phyloP scores from a whole-genome alignment of 2,113 vertebrate species.

The Tonatia bakeri region DNA sequence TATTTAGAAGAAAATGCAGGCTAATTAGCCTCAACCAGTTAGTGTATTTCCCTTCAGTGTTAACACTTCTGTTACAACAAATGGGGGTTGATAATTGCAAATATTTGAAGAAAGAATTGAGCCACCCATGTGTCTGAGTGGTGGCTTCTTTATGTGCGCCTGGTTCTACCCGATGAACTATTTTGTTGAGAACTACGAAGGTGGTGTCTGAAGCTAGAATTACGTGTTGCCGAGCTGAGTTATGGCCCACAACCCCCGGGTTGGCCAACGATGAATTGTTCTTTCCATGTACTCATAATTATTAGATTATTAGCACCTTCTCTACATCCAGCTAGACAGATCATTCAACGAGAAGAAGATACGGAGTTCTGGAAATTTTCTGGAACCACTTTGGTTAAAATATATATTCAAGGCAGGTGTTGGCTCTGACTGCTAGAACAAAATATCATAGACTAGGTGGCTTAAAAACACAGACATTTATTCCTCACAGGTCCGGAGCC shows the following conservation, averaged over 20 bases:
- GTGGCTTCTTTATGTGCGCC: neutral
- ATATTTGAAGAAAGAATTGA: neutral
- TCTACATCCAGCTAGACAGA: neutral
- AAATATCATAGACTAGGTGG: neutral
- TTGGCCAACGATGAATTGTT: neutral
- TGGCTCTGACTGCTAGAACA: neutral
- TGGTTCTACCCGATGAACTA: neutral
- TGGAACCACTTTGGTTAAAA: neutral
- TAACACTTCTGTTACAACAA: neutral
- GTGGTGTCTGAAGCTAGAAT: neutral
- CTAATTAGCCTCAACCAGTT: neutral
- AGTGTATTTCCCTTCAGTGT: neutral
- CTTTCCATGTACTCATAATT: neutral
- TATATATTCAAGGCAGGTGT: neutral
- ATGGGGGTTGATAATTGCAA: neutral
- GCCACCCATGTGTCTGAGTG: fast-evolving
- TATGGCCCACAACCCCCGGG: neutral
- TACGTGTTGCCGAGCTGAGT: neutral
- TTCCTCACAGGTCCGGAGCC: neutral
- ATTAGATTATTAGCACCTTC: neutral
- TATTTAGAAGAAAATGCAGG: slow-evolving; percentile 29
- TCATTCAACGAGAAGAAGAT: neutral
- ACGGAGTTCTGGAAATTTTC: neutral
- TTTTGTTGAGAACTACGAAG: neutral
- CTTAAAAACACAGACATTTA: neutral